Conservation (phyloP, 2,888 invertebrate species). For the Chloromyia formosa region DNA sequence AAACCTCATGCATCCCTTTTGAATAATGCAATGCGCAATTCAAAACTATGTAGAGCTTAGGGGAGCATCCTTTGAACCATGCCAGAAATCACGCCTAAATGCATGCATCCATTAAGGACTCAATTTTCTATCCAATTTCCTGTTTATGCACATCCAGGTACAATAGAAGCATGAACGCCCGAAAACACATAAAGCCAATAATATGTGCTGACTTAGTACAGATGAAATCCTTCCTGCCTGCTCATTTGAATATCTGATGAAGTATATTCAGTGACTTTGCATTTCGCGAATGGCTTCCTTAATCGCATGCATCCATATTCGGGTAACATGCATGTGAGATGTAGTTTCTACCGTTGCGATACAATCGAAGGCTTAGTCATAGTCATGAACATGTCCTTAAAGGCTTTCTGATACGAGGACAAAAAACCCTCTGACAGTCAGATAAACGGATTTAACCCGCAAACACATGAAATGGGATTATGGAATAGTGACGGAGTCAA, state of each 20-base stretch:
- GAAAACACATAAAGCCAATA: neutral
- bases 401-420: neutral
- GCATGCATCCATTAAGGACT: neutral
- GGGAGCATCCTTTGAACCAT: too few relatives aligned
- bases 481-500: neutral
- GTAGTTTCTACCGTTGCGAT: neutral
- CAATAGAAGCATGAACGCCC: neutral
- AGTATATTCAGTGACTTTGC: neutral
- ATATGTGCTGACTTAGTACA: neutral
- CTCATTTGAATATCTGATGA: conserved; percentile 11
- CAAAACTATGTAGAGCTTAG: too few relatives aligned
- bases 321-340: neutral
- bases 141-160: neutral
- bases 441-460: neutral
- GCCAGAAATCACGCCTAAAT: neutral
- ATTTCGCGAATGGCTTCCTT: neutral
- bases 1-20: neutral
- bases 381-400: neutral
- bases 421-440: neutral
- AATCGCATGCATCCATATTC: neutral
- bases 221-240: neutral
- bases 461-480: conserved; percentile 2
- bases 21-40: too few relatives aligned
- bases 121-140: neutral
- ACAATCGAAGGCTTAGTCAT: neutral